A percentile compares a stretch with the other conserved stretches of the same genome.
These are phyloP conservation scores for Enchytraeus crypticus DNA, from an alignment of 2,888 invertebrate species.

Conservation along the genomic window DNA sequence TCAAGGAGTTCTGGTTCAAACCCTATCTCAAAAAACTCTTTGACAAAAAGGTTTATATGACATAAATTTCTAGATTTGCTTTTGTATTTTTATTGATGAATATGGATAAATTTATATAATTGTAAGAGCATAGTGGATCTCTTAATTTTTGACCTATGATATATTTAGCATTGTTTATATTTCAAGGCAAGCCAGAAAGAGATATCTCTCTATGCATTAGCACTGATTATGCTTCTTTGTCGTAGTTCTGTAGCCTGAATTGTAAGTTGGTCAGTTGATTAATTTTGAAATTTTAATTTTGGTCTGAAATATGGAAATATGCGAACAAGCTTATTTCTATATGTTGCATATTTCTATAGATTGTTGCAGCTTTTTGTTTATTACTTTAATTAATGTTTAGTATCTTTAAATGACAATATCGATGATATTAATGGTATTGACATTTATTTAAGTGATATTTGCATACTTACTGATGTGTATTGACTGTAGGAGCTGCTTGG, in stretches of 20 bases:
- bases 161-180: neutral
- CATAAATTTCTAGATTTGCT: neutral
- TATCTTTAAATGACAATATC: no score
- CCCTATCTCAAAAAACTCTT: conserved; percentile 68
- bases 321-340: no score
- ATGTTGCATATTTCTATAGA: no score
- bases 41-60: conserved; percentile 56
- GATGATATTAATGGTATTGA: neutral
- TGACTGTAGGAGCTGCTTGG: conserved; percentile 60
- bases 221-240: no score
- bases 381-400: no score
- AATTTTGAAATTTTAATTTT: no score
- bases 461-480: neutral
- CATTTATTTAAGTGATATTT: neutral
- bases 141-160: neutral
- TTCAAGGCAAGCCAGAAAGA: neutral
- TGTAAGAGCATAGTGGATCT: neutral
- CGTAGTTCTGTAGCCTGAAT: no score
- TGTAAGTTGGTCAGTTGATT: no score
- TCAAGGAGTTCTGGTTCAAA: conserved; percentile 79
- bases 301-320: no score
- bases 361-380: no score
- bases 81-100: neutral
- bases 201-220: no score
- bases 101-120: neutral